These are phyloP conservation scores for Forbesichthys agassizii DNA, from an alignment of 2,113 vertebrate species.

Conservation along the genomic window DNA sequence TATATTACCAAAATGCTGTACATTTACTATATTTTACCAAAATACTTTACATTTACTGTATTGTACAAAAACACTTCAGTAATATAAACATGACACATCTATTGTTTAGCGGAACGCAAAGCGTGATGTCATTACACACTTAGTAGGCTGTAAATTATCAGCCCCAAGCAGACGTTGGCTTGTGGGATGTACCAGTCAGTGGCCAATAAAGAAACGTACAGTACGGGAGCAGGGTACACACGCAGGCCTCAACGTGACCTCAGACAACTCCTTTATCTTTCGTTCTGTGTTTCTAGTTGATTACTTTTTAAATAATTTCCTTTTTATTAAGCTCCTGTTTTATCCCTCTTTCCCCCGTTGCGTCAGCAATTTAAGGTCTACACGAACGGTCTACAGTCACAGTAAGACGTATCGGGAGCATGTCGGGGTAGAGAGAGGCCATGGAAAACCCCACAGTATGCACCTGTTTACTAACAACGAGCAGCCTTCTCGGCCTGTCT, in stretches of 20 bases:
- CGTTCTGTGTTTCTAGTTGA: neutral
- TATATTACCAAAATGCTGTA: too few relatives aligned
- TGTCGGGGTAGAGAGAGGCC: slow-evolving; percentile 19
- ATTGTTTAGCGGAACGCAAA: too few relatives aligned
- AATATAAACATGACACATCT: too few relatives aligned
- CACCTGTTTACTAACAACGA: slow-evolving; percentile 51
- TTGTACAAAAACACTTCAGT: too few relatives aligned
- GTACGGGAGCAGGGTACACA: too few relatives aligned
- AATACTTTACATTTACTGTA: too few relatives aligned
- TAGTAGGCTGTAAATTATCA: too few relatives aligned
- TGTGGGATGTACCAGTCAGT: too few relatives aligned
- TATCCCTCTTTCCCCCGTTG: neutral
- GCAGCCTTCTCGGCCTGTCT: slow-evolving; percentile 4
- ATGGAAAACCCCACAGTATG: slow-evolving; percentile 46
- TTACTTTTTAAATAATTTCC: neutral
- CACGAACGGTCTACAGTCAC: slow-evolving; percentile 21
- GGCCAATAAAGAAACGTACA: too few relatives aligned
- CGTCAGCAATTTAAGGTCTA: slow-evolving; percentile 13
- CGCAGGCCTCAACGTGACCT: neutral
- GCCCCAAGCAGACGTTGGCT: too few relatives aligned
- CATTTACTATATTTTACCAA: too few relatives aligned
- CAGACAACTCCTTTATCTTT: neutral
- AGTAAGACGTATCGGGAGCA: slow-evolving; percentile 23
- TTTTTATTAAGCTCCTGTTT: neutral
- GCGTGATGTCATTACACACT: too few relatives aligned